Evolutionary conservation across 2,797 vertebrate genomes (phyloP).

Genomic region (Coendou prehensilis): DNA sequence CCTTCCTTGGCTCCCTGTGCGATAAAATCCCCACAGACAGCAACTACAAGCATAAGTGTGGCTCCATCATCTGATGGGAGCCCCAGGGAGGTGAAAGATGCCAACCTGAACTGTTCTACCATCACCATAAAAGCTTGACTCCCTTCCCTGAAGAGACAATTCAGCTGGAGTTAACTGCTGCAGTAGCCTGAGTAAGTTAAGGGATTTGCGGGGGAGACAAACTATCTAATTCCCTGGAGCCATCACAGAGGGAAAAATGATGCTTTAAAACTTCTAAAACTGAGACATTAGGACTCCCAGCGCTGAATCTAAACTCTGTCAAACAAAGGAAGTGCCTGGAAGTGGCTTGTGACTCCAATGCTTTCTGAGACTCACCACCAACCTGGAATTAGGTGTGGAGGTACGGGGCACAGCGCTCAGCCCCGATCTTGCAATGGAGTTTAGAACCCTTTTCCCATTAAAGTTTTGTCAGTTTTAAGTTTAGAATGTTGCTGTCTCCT

Average conservation of each 20-base stretch:
- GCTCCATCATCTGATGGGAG: not conserved
- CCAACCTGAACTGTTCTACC: not conserved
- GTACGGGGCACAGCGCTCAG: not conserved
- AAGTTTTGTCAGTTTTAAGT: not conserved
- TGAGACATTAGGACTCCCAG: not conserved
- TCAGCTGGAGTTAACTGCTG: constrained; percentile 13
- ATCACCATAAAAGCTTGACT: constrained; percentile 10
- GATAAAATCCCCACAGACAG: not conserved
- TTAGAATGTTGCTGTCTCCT: not conserved
- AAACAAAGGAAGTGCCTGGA: not conserved
- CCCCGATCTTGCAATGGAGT: not conserved
- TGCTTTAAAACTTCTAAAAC: not conserved
- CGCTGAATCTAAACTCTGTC: not conserved
- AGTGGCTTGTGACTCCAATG: not conserved
- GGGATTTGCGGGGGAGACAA: not conserved
- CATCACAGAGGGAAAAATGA: not conserved
- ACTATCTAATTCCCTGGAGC: not conserved
- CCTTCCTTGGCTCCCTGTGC: not conserved
- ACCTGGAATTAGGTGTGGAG: not conserved
- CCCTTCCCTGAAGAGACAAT: not conserved
- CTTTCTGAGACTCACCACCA: not conserved
- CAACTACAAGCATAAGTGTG: not conserved
- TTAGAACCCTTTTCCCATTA: not conserved
- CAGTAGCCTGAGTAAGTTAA: constrained; percentile 9
- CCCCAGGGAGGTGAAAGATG: not conserved